These are phyloP conservation scores for Lithobates sylvaticus DNA, from an alignment of 2,797 vertebrate genomes.

Conservation along the genomic window DNA sequence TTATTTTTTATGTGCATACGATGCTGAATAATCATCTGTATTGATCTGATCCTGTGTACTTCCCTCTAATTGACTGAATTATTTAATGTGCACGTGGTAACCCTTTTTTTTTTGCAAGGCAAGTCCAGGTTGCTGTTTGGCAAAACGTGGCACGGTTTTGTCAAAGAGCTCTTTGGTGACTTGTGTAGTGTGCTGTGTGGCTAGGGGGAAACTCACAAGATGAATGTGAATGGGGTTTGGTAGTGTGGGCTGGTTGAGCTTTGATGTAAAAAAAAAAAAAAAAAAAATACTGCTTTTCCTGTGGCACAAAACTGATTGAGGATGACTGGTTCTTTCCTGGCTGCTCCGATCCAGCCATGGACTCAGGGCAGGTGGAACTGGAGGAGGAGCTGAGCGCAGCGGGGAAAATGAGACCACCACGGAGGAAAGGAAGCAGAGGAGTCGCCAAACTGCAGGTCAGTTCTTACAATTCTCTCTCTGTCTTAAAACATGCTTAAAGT, in stretches of 20 bases:
- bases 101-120: background rate
- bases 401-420: conserved; percentile 78
- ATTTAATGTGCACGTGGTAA: conserved; percentile 36
- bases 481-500: background rate
- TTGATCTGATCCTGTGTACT: conserved; percentile 44
- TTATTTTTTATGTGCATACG: conserved; percentile 40
- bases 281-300: conserved; percentile 76
- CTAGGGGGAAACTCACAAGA: conserved; percentile 67
- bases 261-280: conserved; percentile 67
- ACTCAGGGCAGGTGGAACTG: conserved; percentile 93
- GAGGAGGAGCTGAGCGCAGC: conserved; percentile 91
- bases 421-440: conserved; percentile 69
- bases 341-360: conserved; percentile 97
- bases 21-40: conserved; percentile 28
- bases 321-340: conserved; percentile 99
- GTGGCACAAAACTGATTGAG: conserved; percentile 99
- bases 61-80: conserved; percentile 10
- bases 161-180: conserved; percentile 29
- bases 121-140: background rate
- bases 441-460: conserved; percentile 84
- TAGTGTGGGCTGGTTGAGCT: conserved; percentile 62
- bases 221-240: conserved; percentile 52
- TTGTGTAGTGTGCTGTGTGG: conserved; percentile 10
- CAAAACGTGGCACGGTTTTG: conserved; percentile 17
- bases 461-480: conserved; percentile 32